phyloP scores from a whole-genome alignment of 1,140 invertebrate species.

The Drosophila setifemur region DNA sequence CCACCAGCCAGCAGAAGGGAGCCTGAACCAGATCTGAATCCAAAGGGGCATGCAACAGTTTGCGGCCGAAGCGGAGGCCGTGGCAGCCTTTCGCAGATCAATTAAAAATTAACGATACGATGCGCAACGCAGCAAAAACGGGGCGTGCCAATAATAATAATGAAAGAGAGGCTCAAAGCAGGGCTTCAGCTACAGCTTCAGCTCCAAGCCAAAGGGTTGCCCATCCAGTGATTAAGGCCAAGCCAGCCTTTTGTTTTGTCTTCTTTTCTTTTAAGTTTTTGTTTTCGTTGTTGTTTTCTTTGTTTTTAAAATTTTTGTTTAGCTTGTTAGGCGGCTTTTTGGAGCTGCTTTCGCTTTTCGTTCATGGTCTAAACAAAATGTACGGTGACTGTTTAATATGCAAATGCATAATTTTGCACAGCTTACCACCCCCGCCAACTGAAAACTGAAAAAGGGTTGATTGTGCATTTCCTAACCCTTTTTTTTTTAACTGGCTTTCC shows the following conservation, averaged over 20 bases:
- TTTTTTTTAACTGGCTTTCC: conserved; percentile 8
- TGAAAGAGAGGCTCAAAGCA: conserved; percentile 66
- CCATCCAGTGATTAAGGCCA: conserved; percentile 45
- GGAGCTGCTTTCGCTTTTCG: conserved; percentile 48
- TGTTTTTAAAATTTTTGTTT: not conserved
- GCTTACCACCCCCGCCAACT: conserved; percentile 3
- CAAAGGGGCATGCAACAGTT: conserved; percentile 44
- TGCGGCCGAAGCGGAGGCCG: too few relatives aligned
- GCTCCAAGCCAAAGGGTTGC: conserved; percentile 43
- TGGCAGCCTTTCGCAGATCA: conserved; percentile 67
- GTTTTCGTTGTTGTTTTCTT: not conserved
- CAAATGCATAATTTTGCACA: conserved; percentile 77
- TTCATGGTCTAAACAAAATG: conserved; percentile 27
- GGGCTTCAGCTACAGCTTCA: conserved; percentile 25
- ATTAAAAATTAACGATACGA: conserved; percentile 82
- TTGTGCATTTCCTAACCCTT: conserved; percentile 55
- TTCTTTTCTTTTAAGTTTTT: conserved; percentile 2
- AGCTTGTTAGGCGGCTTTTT: conserved; percentile 33
- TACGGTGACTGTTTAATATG: conserved; percentile 73
- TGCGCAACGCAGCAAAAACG: conserved; percentile 69
- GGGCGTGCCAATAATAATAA: conserved; percentile 80
- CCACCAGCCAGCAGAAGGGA: not conserved
- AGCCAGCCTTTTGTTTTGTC: conserved; percentile 35
- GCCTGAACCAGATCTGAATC: conserved; percentile 43
- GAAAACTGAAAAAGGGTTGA: conserved; percentile 16